Evolutionary conservation across 1,140 invertebrate species (phyloP).

Genomic region (Micrasema minimum): DNA sequence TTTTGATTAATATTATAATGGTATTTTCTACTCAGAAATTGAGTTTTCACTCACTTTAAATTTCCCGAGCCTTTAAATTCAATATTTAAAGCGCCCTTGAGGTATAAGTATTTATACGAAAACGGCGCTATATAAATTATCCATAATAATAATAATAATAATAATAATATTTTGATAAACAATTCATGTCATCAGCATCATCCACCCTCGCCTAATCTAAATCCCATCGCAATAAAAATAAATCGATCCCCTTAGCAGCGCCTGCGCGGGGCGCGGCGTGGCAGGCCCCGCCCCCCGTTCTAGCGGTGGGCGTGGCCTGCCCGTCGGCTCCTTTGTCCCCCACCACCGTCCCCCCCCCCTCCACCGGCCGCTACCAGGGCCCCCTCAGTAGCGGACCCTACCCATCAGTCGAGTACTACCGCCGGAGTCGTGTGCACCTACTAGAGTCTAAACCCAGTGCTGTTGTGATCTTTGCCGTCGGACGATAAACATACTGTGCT

Average conservation of each 20-base stretch:
- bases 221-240: constrained; percentile 4
- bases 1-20: no score
- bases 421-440: constrained; percentile 11
- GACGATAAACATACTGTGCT: background rate
- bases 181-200: no score
- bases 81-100: no score
- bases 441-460: constrained; percentile 13
- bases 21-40: no score
- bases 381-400: constrained; percentile 52
- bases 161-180: no score
- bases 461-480: constrained; percentile 25
- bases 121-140: no score
- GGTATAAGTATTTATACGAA: no score
- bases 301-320: background rate
- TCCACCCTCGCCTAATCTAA: constrained; percentile 10
- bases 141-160: no score
- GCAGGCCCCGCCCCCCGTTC: constrained; percentile 54
- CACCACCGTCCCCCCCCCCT: constrained; percentile 55
- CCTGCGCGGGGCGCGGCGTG: constrained; percentile 62
- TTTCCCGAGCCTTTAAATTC: no score
- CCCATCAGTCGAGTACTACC: constrained; percentile 20
- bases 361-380: constrained; percentile 55
- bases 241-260: constrained; percentile 14
- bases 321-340: constrained; percentile 61
- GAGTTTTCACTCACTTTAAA: no score